These are phyloP conservation scores for Coturnix japonica DNA, from an alignment of 2,113 vertebrate genomes.

Conservation along the genomic window DNA sequence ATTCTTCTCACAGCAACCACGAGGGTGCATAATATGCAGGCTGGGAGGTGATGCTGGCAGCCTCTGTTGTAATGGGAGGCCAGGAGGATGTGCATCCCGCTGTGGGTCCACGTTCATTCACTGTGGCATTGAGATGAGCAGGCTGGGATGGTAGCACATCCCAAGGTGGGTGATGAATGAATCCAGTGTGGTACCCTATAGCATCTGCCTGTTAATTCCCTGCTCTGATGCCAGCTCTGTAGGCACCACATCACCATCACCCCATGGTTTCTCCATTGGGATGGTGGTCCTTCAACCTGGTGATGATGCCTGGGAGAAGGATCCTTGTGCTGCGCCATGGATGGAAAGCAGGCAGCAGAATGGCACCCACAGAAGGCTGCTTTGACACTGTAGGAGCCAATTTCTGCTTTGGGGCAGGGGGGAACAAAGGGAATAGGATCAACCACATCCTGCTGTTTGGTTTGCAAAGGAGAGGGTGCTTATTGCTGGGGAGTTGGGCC, in stretches of 20 bases:
- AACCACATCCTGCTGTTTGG: neutral
- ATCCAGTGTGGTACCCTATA: neutral
- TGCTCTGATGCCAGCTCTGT: neutral
- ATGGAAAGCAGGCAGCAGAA: neutral
- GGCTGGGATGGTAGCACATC: neutral
- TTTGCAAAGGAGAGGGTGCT: neutral
- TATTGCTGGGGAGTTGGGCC: neutral
- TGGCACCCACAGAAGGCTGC: neutral
- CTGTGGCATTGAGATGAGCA: neutral
- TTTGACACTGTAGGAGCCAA: neutral
- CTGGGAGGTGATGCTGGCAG: neutral
- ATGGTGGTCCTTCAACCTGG: neutral
- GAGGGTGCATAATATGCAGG: neutral
- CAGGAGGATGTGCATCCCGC: neutral
- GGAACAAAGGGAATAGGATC: neutral
- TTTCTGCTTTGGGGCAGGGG: neutral
- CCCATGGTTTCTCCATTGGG: fast-evolving
- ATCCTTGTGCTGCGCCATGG: neutral
- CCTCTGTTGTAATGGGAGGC: neutral
- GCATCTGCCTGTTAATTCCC: neutral
- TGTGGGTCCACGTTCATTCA: neutral
- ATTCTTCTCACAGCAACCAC: neutral
- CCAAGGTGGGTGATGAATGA: neutral
- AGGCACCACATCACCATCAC: neutral
- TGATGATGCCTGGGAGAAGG: neutral